phyloP scores from a whole-genome alignment of 2,888 invertebrate species.

The Neoaliturus tenellus region DNA sequence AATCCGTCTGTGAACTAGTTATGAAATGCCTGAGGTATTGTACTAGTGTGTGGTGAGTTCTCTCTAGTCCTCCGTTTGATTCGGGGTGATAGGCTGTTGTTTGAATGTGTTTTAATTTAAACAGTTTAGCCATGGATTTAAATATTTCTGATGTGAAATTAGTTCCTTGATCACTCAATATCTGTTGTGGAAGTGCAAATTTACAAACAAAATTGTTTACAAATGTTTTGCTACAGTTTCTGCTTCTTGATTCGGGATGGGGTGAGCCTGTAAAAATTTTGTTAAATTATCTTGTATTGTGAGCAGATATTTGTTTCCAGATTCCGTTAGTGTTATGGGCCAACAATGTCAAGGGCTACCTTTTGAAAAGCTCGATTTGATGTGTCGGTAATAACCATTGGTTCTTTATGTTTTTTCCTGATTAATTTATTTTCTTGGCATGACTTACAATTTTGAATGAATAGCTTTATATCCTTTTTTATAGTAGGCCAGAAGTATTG shows the following conservation, averaged over 20 bases:
- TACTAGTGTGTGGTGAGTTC: neutral
- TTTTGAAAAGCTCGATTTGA: neutral
- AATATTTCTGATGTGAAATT: neutral
- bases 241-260: neutral
- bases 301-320: neutral
- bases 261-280: neutral
- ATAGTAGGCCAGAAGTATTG: neutral
- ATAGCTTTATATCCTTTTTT: neutral
- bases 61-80: slow-evolving; percentile 22
- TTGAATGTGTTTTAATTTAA: slow-evolving; percentile 24
- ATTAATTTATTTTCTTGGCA: neutral
- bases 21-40: neutral
- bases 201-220: neutral
- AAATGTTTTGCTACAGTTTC: neutral
- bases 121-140: slow-evolving; percentile 11
- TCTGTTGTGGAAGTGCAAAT: neutral
- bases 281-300: neutral
- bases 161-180: slow-evolving; percentile 4
- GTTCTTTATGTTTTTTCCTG: neutral
- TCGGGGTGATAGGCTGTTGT: neutral
- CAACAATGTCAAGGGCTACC: neutral
- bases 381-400: neutral
- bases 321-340: neutral
- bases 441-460: neutral
- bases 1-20: neutral